phyloP scores from a whole-genome alignment of 2,113 vertebrate species.

The Pluvialis apricaria region DNA sequence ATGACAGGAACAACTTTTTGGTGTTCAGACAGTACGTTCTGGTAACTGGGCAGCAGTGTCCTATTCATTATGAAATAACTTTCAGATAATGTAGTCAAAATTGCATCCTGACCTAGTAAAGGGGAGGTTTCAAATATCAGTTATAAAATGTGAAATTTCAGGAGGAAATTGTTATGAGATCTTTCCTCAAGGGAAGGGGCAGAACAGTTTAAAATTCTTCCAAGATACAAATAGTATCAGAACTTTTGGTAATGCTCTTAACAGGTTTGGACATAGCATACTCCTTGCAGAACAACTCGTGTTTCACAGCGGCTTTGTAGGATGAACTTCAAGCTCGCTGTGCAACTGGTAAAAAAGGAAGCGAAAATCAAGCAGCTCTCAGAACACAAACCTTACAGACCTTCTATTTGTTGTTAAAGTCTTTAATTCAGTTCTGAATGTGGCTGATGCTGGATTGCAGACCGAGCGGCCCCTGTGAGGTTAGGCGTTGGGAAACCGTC shows the following conservation, averaged over 20 bases:
- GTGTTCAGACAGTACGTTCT: background rate
- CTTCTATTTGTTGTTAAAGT: background rate
- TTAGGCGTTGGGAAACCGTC: background rate
- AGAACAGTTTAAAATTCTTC: background rate
- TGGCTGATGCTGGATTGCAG: background rate
- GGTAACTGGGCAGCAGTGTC: background rate
- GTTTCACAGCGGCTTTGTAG: background rate
- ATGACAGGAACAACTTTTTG: background rate
- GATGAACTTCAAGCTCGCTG: background rate
- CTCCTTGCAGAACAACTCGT: background rate
- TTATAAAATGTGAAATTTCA: background rate
- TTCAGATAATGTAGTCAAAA: background rate
- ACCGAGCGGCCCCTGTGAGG: background rate
- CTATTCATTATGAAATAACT: background rate
- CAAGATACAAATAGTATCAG: background rate
- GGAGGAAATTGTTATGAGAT: slow-evolving; percentile 5
- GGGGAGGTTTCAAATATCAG: background rate
- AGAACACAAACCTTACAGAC: background rate
- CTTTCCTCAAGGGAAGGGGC: slow-evolving; percentile 4
- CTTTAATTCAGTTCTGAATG: background rate
- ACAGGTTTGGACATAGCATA: background rate
- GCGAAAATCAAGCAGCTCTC: background rate
- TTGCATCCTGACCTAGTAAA: background rate
- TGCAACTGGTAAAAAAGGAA: background rate
- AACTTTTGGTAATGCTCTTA: background rate